Base-by-base conservation (phyloP, 2,888 invertebrate genomes). In the Phortica okadai region DNA sequence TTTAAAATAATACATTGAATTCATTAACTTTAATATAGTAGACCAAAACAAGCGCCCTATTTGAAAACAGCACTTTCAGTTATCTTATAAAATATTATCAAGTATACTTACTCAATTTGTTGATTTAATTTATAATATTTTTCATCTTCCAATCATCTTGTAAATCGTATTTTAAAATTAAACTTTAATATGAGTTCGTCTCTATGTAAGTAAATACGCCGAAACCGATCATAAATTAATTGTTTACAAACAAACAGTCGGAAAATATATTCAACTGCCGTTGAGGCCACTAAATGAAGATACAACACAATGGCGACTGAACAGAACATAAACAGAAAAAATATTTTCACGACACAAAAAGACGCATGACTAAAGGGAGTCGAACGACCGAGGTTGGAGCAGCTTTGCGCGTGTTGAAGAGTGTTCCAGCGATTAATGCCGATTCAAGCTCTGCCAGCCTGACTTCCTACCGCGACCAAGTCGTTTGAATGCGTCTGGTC, bases 401-500 rank as follows among this genome's bases (percentile, higher is more conserved):
- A 16, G 16, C n/a, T 45, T 11, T 8, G 69, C n/a, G 21, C 70
- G 70, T 70, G 54, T 25, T 54, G 21, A 21, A 41, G 50, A 10
- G 16, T 8, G 14, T 70, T 25, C 6, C n/a, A 54, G 25, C 14
- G 16, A 54, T 54, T n/a, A 50, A 70, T 70, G 45, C 50, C 6
- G 10, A 8, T 41, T 41, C 10, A 5, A 66, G 25, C 4, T 67
- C 67, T 16, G 10, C n/a, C 16, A 44, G 67, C 67, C 45, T 42
- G 67, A 44, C 42, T 67, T 1, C 11, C 25, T 33, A 25, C 82
- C 80, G 83, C 76, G 83, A 76, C 85, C 86, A 80, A 87, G 85
- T 83, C 79, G 87, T 87, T 86, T 86, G 85, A 85, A 80, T 81
- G 79, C 77, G 78, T 77, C 58, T 73, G 41, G 77, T 73, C 41